These are phyloP conservation scores for Aromia moschata DNA, from an alignment of 2,888 invertebrate genomes.

Conservation along the genomic window DNA sequence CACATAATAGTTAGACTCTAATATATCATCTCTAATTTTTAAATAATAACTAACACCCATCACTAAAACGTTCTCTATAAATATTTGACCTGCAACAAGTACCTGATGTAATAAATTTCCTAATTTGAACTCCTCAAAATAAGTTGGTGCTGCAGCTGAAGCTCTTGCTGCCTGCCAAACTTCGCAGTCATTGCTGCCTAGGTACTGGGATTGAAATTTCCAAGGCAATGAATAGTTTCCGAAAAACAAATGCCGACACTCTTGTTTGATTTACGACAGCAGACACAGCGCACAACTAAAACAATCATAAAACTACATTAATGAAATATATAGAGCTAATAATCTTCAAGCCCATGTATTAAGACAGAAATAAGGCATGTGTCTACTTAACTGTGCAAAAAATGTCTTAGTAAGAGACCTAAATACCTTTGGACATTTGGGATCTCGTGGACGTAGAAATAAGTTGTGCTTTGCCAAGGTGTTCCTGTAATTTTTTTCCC, in stretches of 20 bases:
- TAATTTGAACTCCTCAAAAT: conserved; percentile 82
- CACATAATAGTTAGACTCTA: too few relatives aligned
- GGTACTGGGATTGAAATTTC: conserved; percentile 73
- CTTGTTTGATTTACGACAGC: conserved; percentile 80
- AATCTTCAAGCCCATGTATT: too few relatives aligned
- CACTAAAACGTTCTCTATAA: too few relatives aligned
- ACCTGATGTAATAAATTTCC: conserved; percentile 75
- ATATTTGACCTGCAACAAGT: too few relatives aligned
- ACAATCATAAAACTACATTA: conserved; percentile 14
- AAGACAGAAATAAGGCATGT: neutral
- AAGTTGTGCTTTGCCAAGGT: conserved; percentile 70
- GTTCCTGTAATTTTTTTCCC: conserved; percentile 79
- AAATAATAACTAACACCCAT: too few relatives aligned
- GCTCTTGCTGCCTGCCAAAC: conserved; percentile 88
- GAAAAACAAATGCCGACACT: conserved; percentile 81
- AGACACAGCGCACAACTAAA: conserved; percentile 78
- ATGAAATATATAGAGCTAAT: too few relatives aligned
- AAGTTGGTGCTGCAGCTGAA: conserved; percentile 90
- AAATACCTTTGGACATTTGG: conserved; percentile 66
- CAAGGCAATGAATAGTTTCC: conserved; percentile 82
- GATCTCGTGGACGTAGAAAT: conserved; percentile 67
- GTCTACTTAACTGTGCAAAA: too few relatives aligned
- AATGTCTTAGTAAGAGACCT: too few relatives aligned
- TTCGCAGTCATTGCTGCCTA: conserved; percentile 73
- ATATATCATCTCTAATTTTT: too few relatives aligned